Evolutionary conservation across 2,888 invertebrate species (phyloP), one percentile per base, ranked within the genome.

Genomic region (Xestia sexstrigata): DNA sequence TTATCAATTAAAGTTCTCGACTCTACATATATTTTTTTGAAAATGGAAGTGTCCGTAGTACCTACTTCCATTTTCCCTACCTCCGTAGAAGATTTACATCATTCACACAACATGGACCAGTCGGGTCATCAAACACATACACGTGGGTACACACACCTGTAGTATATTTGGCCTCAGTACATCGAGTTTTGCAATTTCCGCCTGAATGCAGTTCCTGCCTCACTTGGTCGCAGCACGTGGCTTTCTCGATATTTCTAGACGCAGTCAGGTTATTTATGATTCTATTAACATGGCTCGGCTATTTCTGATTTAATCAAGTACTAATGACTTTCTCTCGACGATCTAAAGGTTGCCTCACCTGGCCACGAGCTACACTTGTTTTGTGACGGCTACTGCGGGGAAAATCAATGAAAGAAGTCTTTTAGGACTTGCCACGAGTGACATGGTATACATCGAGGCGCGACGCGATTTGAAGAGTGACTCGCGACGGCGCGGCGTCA

Each of bases 111-210:
- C 30, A 9, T 35, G 15, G 9, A 35, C 15, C 26, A 2, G 58
- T 58, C 30, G 7, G 20, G 35, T 62, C 62, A 35, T 62, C 35
- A 62, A 62, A n/a, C 62, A 35, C 35, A 11, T 35, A 62, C 39
- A 13, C 23, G 23, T 35, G 35, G 20, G 62, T 62, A 35, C 11
- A 5, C 35, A 23, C 35, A 62, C 35, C 17, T 35, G 62, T 62
- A 62, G 35, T 3, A 5, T 55, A 55, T 26, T 42, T 30, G 55
- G 15, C 35, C 35, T 65, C 26, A 20, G 45, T 71, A 71, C 71
- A 30, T 35, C 15, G 45, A 65, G 65, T 55, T 23, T 55, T 65
- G 73, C 72, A 76, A 72, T 76, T 76, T 76, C 73, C 73, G 76
- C 20, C 20, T n/a, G 52, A 47, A 52, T 65, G 63, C 55, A 55